A percentile compares a stretch with the other conserved stretches of the same genome.
phyloP scores from a whole-genome alignment of 2,113 vertebrate species.

The Corythoichthys intestinalis region DNA sequence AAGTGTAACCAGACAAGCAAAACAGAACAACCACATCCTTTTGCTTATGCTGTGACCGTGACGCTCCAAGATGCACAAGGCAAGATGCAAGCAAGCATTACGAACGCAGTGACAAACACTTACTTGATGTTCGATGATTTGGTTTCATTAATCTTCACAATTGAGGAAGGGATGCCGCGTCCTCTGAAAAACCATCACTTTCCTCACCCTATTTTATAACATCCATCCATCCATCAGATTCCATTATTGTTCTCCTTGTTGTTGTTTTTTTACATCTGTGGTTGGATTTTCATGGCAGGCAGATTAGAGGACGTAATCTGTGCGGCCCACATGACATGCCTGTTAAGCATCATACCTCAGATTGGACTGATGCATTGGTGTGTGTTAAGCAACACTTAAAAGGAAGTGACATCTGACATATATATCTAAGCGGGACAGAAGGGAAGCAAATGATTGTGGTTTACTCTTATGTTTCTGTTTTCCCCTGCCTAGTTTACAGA shows the following conservation, averaged over 20 bases:
- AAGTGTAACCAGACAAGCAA: too few relatives aligned
- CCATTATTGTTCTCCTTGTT: slow-evolving; percentile 11
- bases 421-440: too few relatives aligned
- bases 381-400: background rate
- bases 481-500: background rate
- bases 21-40: slow-evolving; percentile 39
- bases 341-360: slow-evolving; percentile 27
- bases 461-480: background rate
- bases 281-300: slow-evolving; percentile 47
- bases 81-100: background rate
- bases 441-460: background rate
- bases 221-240: slow-evolving; percentile 12
- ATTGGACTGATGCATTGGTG: slow-evolving; percentile 10
- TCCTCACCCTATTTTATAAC: slow-evolving; percentile 21
- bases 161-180: background rate
- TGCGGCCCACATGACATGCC: slow-evolving; percentile 40
- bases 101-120: slow-evolving; percentile 8
- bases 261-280: slow-evolving; percentile 7
- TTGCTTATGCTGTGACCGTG: slow-evolving; percentile 12
- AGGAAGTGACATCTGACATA: slow-evolving; percentile 15
- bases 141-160: background rate
- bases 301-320: slow-evolving; percentile 65
- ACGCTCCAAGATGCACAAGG: background rate
- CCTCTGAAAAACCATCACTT: slow-evolving; percentile 13
- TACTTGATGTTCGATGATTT: slow-evolving; percentile 4